phyloP scores from a whole-genome alignment of 2,113 vertebrate species.

The Ginglymostoma cirratum region DNA sequence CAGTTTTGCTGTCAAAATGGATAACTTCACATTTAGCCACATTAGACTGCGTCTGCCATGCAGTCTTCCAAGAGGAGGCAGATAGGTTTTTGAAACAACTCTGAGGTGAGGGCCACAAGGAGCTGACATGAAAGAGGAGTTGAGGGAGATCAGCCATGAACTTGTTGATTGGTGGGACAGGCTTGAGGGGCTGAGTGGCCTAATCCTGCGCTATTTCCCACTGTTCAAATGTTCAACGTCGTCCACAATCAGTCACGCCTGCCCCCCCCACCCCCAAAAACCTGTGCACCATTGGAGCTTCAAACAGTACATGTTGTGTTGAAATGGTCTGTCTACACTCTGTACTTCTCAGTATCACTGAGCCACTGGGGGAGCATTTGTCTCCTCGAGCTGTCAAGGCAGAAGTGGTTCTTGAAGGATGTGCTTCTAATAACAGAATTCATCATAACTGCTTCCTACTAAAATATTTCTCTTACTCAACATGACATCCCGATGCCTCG shows the following conservation, averaged over 20 bases:
- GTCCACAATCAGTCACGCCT: background rate
- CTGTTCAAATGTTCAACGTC: background rate
- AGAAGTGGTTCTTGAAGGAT: background rate
- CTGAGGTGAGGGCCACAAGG: too few species aligned
- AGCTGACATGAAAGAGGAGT: too few species aligned
- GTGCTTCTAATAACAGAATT: background rate
- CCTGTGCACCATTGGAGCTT: background rate
- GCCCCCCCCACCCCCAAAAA: background rate
- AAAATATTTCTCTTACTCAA: background rate
- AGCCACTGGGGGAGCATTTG: background rate
- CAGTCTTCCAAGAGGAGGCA: too few species aligned
- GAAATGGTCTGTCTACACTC: background rate
- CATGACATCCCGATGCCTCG: rapidly evolving
- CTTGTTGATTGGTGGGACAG: too few species aligned
- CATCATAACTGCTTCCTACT: background rate
- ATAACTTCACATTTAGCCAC: too few species aligned
- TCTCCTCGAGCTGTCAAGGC: background rate
- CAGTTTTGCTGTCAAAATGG: too few species aligned
- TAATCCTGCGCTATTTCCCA: too few species aligned
- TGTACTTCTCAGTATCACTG: background rate
- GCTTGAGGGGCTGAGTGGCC: too few species aligned
- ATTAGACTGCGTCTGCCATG: too few species aligned
- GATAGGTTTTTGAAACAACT: too few species aligned
- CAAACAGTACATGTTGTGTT: background rate
- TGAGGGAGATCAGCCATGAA: too few species aligned